A percentile compares a stretch with the other conserved stretches of the same genome.
These are phyloP conservation scores for Thalassoma bifasciatum DNA, from an alignment of 2,113 vertebrate genomes.

Conservation along the genomic window DNA sequence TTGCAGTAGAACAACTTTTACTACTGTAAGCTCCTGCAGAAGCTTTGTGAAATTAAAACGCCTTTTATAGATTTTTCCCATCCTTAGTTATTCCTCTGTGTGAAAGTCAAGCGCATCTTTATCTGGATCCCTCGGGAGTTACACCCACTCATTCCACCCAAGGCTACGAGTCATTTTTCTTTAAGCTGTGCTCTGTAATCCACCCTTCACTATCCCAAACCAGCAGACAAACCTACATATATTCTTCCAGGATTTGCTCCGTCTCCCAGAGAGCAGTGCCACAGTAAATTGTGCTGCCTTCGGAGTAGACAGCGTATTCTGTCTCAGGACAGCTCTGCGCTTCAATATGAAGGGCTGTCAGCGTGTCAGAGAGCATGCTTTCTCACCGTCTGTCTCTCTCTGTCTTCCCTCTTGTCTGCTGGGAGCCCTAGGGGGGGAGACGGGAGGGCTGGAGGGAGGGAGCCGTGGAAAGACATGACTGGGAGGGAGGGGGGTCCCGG, in stretches of 20 bases:
- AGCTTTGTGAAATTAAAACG: conserved; percentile 59
- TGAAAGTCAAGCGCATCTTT: conserved; percentile 61
- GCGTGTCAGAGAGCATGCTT: conserved; percentile 48
- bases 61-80: conserved; percentile 60
- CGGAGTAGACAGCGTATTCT: conserved; percentile 51
- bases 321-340: conserved; percentile 63
- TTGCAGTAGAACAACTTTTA: conserved; percentile 27
- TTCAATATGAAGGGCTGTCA: conserved; percentile 64
- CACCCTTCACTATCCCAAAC: conserved; percentile 42
- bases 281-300: conserved; percentile 56
- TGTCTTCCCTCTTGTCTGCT: background rate
- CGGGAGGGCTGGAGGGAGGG: background rate
- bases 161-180: conserved; percentile 58
- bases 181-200: conserved; percentile 58
- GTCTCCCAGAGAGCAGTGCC: conserved; percentile 51
- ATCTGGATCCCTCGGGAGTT: conserved; percentile 56
- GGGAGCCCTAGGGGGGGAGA: conserved; percentile 7
- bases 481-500: background rate
- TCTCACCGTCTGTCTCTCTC: conserved; percentile 28
- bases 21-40: conserved; percentile 5
- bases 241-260: conserved; percentile 44
- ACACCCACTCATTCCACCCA: conserved; percentile 64
- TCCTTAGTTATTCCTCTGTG: conserved; percentile 60
- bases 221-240: conserved; percentile 48
- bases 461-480: background rate